These are phyloP conservation scores for Drosophila histrio DNA, from an alignment of 2,888 invertebrate genomes.

Conservation along the genomic window DNA sequence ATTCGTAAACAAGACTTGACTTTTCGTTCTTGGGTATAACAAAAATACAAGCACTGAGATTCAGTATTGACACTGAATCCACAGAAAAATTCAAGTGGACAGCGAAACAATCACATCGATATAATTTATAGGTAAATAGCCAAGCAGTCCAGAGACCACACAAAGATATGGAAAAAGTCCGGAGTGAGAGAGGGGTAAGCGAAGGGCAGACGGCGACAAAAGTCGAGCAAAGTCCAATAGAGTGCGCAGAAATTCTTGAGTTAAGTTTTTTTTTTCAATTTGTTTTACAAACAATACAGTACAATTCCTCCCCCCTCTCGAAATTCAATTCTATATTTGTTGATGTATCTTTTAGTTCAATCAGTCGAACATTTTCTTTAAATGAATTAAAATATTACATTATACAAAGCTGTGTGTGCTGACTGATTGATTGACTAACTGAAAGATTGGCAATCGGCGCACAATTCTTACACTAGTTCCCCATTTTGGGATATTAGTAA, in stretches of 20 bases:
- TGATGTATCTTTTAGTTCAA: slow-evolving; percentile 3
- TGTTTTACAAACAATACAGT: slow-evolving; percentile 27
- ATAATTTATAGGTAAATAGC: slow-evolving; percentile 49
- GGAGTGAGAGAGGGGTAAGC: neutral
- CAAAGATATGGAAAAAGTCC: slow-evolving; percentile 1
- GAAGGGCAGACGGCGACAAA: neutral
- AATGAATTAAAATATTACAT: slow-evolving; percentile 15
- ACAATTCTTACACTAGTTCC: neutral
- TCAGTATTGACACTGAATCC: slow-evolving; percentile 43
- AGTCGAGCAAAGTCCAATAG: slow-evolving; percentile 45
- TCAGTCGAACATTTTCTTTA: slow-evolving; percentile 7
- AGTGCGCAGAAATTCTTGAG: slow-evolving; percentile 18
- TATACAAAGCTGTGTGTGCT: neutral
- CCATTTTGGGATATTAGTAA: too few species aligned
- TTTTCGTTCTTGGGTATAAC: neutral
- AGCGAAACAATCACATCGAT: slow-evolving; percentile 24
- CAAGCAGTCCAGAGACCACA: slow-evolving; percentile 14
- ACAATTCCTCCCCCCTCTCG: neutral
- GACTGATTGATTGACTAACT: neutral
- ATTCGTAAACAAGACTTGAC: slow-evolving; percentile 10
- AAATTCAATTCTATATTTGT: neutral
- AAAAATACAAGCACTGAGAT: too few species aligned
- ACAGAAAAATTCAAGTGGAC: slow-evolving; percentile 9
- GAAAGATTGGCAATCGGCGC: neutral
- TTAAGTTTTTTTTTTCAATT: slow-evolving; percentile 26